Evolutionary conservation across 2,113 vertebrate species (phyloP).

Genomic region (Nestor notabilis): DNA sequence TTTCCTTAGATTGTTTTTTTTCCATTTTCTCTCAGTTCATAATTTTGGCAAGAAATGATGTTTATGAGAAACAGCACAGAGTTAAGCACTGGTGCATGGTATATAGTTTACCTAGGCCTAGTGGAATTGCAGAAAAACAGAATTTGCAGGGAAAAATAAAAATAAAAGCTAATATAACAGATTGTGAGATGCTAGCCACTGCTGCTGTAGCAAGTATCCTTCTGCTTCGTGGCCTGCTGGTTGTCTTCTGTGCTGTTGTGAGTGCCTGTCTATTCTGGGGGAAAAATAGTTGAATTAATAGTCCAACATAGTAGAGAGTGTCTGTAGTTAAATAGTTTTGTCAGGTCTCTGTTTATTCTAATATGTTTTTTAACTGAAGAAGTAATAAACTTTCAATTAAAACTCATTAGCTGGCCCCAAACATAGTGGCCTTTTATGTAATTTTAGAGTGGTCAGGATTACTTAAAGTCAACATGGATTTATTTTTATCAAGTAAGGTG

Average conservation of each 20-base stretch:
- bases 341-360: neutral
- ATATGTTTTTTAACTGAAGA: neutral
- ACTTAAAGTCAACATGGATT: neutral
- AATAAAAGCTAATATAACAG: neutral
- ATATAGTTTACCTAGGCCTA: neutral
- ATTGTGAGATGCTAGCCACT: neutral
- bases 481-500: neutral
- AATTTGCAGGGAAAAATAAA: neutral
- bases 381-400: neutral
- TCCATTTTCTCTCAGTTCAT: neutral
- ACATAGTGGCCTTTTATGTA: neutral
- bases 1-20: neutral
- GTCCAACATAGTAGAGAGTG: neutral
- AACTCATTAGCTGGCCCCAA: neutral
- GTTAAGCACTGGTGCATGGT: neutral
- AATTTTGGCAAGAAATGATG: neutral
- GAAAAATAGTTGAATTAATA: neutral
- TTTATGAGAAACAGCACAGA: neutral
- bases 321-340: neutral
- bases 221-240: neutral
- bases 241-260: neutral
- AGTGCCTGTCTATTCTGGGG: neutral
- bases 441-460: neutral
- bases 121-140: neutral
- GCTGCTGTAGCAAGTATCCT: neutral